Base-by-base conservation (phyloP, 2,113 vertebrate species). In the Dipodomys ordii region DNA sequence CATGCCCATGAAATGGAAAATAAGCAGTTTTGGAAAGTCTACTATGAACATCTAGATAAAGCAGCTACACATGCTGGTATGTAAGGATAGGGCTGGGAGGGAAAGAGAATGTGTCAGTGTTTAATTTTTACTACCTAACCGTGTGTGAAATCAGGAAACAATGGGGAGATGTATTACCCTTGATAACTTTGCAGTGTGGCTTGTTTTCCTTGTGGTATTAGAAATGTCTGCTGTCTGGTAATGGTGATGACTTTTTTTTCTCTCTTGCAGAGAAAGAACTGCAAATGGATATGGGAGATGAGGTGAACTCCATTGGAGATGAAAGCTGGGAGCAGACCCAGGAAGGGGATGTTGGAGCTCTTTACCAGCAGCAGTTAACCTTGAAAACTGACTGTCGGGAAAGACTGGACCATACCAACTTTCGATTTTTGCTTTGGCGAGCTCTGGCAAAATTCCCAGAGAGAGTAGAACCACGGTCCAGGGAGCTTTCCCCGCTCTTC, bases 1-100 rank as follows among this genome's bases (percentile, higher is more conserved):
- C 98, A 99, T 95, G 99, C 99, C 89, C 98, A 98, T 96, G 99
- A 98, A 94, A 99, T 99, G 99, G 99, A 99, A 96, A 99, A 99
- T 96, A 99, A 99, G 94, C 98, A 98, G 23, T 99, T 99, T 97
- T 99, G 99, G 99, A 98, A 97, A 76, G 98, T 99, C 87, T 99
- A 98, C 88, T 97, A 99, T 98, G 99, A 99, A 88, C 99, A 99
- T 95, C 98, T 99, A 96, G 99, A 99, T 95, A 99, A 98, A 97
- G 99, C 99, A 95, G 99, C 99, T 80, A 57, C 94, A 27, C 97
- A 88, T 95, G 98, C 98, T 90, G 98, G 98, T 98, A 98, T 94
- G 98, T 96, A 18, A 91, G 60, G 28, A 80, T 15, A 0, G 89
- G 18, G 2, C 25, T 60, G 22, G 19, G 32, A 57, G 49, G 46